phyloP scores from a whole-genome alignment of 1,140 invertebrate genomes.

The Papilio aristodemus region DNA sequence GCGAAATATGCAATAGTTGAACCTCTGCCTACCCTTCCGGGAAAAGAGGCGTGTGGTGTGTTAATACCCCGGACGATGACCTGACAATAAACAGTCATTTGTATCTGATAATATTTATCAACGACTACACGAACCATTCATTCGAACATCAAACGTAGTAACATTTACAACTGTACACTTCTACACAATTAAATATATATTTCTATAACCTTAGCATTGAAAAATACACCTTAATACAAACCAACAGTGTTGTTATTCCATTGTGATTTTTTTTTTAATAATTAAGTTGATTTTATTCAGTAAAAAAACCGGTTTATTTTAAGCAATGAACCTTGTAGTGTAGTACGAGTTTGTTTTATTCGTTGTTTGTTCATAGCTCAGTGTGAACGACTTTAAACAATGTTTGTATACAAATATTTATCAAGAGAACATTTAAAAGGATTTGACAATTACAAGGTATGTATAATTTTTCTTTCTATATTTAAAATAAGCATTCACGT shows the following conservation, averaged over 20 bases:
- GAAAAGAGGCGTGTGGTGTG: no score
- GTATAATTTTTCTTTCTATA: no score
- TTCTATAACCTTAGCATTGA: not conserved
- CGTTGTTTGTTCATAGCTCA: not conserved
- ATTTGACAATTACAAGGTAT: slow-evolving; percentile 95
- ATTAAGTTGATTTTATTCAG: not conserved
- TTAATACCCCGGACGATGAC: no score
- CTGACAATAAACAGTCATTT: no score
- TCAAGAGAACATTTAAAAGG: slow-evolving; percentile 88
- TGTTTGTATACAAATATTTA: slow-evolving; percentile 86
- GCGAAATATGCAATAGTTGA: no score
- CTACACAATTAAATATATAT: not conserved
- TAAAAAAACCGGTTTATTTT: not conserved
- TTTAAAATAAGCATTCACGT: no score
- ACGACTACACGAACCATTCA: no score
- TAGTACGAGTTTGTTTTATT: not conserved
- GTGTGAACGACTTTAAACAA: slow-evolving; percentile 31
- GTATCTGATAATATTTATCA: no score
- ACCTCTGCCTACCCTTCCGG: no score
- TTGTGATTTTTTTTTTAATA: no score
- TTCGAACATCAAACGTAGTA: no score
- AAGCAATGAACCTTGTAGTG: not conserved
- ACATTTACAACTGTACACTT: no score
- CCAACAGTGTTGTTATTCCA: not conserved
- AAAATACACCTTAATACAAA: not conserved